A percentile compares a stretch with the other conserved stretches of the same genome.
Conservation (phyloP, 2,797 vertebrate genomes). For the Poeciliopsis presidionis region DNA sequence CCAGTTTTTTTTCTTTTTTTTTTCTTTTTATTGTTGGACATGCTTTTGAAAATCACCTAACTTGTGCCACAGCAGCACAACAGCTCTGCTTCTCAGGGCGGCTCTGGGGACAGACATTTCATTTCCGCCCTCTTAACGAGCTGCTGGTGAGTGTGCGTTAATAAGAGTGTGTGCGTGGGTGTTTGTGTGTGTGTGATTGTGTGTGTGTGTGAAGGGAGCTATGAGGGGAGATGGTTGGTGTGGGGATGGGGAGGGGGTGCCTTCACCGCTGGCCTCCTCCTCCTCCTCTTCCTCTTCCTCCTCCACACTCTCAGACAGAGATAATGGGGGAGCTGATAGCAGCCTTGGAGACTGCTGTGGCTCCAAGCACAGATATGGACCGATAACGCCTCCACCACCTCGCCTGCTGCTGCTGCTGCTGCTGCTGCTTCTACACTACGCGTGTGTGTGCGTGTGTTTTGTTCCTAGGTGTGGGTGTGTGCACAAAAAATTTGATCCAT, state of each 20-base stretch:
- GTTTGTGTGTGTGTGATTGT: conserved; percentile 23
- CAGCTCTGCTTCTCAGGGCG: conserved; percentile 72
- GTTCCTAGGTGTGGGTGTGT: conserved; percentile 18
- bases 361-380: conserved; percentile 91
- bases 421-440: conserved; percentile 25
- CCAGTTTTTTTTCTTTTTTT: background rate
- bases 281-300: conserved; percentile 76
- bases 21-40: conserved; percentile 51
- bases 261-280: conserved; percentile 59
- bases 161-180: conserved; percentile 44
- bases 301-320: conserved; percentile 85
- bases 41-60: conserved; percentile 46
- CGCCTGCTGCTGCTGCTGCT: conserved; percentile 68
- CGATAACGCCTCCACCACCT: conserved; percentile 87
- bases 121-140: conserved; percentile 97
- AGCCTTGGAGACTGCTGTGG: conserved; percentile 92
- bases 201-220: conserved; percentile 68
- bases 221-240: conserved; percentile 44
- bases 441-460: conserved; percentile 30
- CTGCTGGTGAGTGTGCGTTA: conserved; percentile 70
- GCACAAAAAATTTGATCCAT: conserved; percentile 17
- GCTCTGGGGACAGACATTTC: conserved; percentile 86
- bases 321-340: conserved; percentile 96
- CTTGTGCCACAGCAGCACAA: conserved; percentile 56
- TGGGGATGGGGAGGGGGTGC: conserved; percentile 22